Conservation (phyloP, 2,797 vertebrate species). For the Acrossocheilus fasciatus region DNA sequence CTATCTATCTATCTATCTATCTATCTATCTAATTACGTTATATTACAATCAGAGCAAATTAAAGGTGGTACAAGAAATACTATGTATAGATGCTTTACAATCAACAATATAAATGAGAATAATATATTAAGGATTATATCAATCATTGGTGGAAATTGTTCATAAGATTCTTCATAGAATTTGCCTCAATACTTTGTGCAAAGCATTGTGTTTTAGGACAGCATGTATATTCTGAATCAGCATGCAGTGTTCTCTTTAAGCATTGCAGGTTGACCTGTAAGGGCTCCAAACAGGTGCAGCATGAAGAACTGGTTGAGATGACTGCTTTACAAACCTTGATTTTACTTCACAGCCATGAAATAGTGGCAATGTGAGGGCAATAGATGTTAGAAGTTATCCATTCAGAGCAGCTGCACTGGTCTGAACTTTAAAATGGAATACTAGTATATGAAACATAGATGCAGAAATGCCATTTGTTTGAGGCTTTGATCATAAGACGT, state of each 20-base stretch:
- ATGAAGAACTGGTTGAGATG: neutral
- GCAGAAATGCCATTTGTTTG: neutral
- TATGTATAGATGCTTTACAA: too few species aligned
- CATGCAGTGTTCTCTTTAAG: neutral
- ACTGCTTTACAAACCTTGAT: conserved; percentile 22
- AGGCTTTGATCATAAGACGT: neutral
- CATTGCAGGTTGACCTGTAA: neutral
- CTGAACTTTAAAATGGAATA: conserved; percentile 11
- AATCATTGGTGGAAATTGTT: neutral
- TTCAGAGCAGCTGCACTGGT: neutral
- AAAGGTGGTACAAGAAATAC: too few species aligned
- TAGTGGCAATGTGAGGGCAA: neutral
- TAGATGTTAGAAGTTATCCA: neutral
- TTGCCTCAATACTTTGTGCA: neutral
- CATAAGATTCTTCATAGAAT: neutral
- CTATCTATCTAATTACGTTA: too few species aligned
- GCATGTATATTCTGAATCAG: neutral
- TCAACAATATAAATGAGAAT: too few species aligned
- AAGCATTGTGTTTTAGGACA: neutral
- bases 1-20: too few species aligned
- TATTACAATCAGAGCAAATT: too few species aligned
- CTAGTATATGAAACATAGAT: neutral
- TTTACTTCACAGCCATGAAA: conserved; percentile 27
- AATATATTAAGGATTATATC: too few species aligned
- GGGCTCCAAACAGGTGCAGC: conserved; percentile 10